phyloP scores from a whole-genome alignment of 2,113 vertebrate genomes.

The Phalacrocorax pelagicus region DNA sequence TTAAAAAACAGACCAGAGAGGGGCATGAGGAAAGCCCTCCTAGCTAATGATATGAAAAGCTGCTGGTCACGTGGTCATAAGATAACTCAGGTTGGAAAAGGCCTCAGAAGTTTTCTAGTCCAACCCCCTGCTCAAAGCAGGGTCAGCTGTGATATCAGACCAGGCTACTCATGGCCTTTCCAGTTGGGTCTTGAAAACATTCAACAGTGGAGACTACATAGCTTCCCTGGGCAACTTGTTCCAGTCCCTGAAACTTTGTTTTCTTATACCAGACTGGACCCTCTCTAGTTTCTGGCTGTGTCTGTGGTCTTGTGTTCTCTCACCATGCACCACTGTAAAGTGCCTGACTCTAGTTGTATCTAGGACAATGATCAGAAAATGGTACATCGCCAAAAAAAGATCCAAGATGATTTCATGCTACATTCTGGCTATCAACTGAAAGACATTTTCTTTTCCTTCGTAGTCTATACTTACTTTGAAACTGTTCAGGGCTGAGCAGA shows the following conservation, averaged over 20 bases:
- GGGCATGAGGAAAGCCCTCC: background rate
- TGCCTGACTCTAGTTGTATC: background rate
- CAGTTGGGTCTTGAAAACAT: background rate
- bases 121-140: background rate
- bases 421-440: background rate
- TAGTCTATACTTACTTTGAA: background rate
- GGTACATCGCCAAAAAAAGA: background rate
- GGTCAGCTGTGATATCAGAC: background rate
- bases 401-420: background rate
- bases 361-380: background rate
- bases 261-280: background rate
- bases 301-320: background rate
- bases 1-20: background rate
- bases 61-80: background rate
- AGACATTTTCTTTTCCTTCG: background rate
- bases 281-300: background rate
- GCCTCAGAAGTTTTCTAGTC: background rate
- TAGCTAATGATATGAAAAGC: background rate
- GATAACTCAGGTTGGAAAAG: background rate
- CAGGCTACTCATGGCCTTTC: background rate
- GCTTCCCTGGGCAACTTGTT: background rate
- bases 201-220: background rate
- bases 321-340: background rate
- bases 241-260: background rate
- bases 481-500: background rate